Evolutionary conservation across 2,113 vertebrate genomes (phyloP), one percentile per base, ranked within the genome.

Genomic region (Tretioscincus oriximinensis): DNA sequence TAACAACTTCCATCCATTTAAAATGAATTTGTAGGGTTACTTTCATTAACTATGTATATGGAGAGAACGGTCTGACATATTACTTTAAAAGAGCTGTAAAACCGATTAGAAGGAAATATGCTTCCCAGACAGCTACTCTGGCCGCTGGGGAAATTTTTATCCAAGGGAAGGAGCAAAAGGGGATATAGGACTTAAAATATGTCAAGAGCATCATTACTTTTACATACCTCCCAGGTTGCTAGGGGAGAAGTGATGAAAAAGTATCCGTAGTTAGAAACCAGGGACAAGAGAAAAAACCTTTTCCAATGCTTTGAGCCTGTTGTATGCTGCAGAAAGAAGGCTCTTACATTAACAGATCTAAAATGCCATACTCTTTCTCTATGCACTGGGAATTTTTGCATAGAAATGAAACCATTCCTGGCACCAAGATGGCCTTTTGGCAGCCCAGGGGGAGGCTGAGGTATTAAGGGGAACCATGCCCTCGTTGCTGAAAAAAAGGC

Each of bases 1-100:
- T 96, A 95, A 95, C 95, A 95, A 96, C 94, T 96, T 96, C 95
- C 94, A 96, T 96, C 95, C 95, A 96, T 96, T 96, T 96, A 95
- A 96, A 96, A 96, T 95, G 94, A 96, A 96, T 96, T 96, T 96
- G 94, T 96, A 95, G 95, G 95, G 95, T 95, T 96, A 96, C 95
- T 96, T 96, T 96, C 95, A 96, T 96, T 96, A 96, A 96, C 95
- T 95, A 95, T 93, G 94, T 94, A 95, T 94, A 95, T 94, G 94
- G 94, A 94, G 94, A 95, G 95, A 96, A 95, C 95, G 93, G 95
- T 95, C 94, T 95, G 95, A 95, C 94, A 95, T 95, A 95, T 96
- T 95, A 93, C 95, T 96, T 96, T 95, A 95, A 95, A 95, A 94
- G 95, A 95, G 94, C 94, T 94, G 94, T 94, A 95, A 95, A 96